Evolutionary conservation across 2,888 invertebrate species (phyloP).

Genomic region (Zootermopsis nevadensis): DNA sequence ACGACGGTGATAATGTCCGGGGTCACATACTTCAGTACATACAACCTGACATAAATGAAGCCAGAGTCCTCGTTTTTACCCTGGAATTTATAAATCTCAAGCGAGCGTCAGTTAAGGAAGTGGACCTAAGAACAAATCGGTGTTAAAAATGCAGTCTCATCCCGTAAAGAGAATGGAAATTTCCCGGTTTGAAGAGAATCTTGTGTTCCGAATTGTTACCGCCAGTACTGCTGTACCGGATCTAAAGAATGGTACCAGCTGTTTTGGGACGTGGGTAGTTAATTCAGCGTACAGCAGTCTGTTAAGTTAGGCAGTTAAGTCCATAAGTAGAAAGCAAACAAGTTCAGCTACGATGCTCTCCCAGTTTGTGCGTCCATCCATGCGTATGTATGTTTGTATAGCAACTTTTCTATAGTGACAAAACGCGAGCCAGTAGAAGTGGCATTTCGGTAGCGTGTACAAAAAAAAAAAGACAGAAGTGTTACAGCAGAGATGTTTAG

Average conservation of each 20-base stretch:
- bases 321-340: slow-evolving; percentile 12
- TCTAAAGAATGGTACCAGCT: slow-evolving; percentile 10
- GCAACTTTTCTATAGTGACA: slow-evolving; percentile 23
- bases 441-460: slow-evolving; percentile 23
- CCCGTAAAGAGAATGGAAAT: too few species aligned
- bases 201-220: not conserved
- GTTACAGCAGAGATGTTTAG: slow-evolving; percentile 5
- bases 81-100: too few species aligned
- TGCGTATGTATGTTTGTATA: slow-evolving; percentile 38
- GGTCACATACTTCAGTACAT: too few species aligned
- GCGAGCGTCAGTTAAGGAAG: too few species aligned
- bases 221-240: too few species aligned
- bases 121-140: too few species aligned
- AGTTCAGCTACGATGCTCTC: not conserved
- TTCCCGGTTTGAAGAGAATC: not conserved
- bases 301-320: slow-evolving; percentile 10
- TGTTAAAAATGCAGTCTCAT: too few species aligned
- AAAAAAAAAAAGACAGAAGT: slow-evolving; percentile 23
- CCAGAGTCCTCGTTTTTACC: too few species aligned
- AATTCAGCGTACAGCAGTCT: slow-evolving; percentile 15
- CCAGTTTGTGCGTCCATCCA: slow-evolving; percentile 16
- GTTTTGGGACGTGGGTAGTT: not conserved
- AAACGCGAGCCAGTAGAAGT: slow-evolving; percentile 26
- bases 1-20: too few species aligned
- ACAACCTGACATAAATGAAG: too few species aligned